Evolutionary conservation across 1,140 invertebrate genomes (phyloP), one percentile per base, ranked within the genome.

Genomic region (Apis cerana): DNA sequence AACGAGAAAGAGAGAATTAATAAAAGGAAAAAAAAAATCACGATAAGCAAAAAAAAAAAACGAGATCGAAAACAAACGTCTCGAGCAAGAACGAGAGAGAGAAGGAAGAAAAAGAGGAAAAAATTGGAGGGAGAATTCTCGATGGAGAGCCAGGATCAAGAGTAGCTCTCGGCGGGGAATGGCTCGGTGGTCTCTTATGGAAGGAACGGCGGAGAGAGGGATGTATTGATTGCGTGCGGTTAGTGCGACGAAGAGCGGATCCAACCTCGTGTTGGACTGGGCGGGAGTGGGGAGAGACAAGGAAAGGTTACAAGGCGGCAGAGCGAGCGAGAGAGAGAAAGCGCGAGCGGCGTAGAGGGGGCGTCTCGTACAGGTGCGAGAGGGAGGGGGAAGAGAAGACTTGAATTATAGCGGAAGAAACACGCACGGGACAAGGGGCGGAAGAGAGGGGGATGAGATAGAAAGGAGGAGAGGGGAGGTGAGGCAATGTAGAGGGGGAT

Each of bases 191-290:
- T 13, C 12, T 17, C 58, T 23, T 27, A 59, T 65, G 69, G 86
- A 65, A 70, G 86, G 77, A 67, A 17, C 48, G 58, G 59, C 12
- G 62, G 21, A 59, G 83, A 87, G 87, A 87, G 88, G 87, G 87
- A 85, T 78, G 91, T 92, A 93, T 92, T 92, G 92, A 93, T 93
- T 92, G 91, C 89, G 88, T 84, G 88, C 64, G 79, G 88, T 89
- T 88, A 77, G 88, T 83, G 86, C 84, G 78, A 89, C 72, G 68
- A 82, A 70, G 78, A 89, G 61, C 62, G 65, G 33, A 43, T 19
- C 27, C 59, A 17, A 10, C 11, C 17, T 8, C 21, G 4, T 43
- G 59, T 23, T 9, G 68, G n/a, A 64, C 21, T 33, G 33, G 2
- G 2, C 33, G 33, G 19, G 72, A 71, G 61, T 65, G 43, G 48